phyloP scores from a whole-genome alignment of 2,113 vertebrate genomes.

The Aptenodytes patagonicus region DNA sequence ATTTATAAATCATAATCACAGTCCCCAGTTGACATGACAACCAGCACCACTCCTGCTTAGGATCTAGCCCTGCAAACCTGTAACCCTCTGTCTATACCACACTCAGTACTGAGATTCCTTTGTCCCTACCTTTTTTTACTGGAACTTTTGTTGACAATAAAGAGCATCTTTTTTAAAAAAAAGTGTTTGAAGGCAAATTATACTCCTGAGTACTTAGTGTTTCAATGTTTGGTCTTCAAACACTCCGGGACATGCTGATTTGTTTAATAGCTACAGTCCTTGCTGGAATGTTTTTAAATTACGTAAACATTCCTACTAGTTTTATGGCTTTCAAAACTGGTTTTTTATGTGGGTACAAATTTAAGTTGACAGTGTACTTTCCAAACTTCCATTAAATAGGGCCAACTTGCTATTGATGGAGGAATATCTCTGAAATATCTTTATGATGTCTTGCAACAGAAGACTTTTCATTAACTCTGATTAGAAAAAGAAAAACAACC shows the following conservation, averaged over 20 bases:
- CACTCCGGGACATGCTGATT: neutral
- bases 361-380: conserved; percentile 21
- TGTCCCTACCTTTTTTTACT: neutral
- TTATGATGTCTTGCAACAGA: neutral
- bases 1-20: neutral
- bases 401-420: neutral
- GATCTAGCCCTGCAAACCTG: neutral
- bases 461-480: neutral
- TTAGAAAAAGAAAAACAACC: neutral
- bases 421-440: neutral
- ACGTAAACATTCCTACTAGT: conserved; percentile 15
- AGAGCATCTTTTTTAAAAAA: neutral
- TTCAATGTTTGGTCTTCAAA: neutral
- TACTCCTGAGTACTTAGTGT: neutral
- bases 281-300: conserved; percentile 9
- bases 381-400: neutral
- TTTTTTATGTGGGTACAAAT: neutral
- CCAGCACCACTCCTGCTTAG: neutral
- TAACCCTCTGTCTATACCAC: neutral
- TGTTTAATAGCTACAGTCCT: conserved; percentile 5
- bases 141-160: neutral
- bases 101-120: neutral
- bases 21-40: neutral
- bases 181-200: neutral
- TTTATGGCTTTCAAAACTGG: neutral